Evolutionary conservation across 2,888 invertebrate genomes (phyloP).

Genomic region (Drosophila fulvimacula): DNA sequence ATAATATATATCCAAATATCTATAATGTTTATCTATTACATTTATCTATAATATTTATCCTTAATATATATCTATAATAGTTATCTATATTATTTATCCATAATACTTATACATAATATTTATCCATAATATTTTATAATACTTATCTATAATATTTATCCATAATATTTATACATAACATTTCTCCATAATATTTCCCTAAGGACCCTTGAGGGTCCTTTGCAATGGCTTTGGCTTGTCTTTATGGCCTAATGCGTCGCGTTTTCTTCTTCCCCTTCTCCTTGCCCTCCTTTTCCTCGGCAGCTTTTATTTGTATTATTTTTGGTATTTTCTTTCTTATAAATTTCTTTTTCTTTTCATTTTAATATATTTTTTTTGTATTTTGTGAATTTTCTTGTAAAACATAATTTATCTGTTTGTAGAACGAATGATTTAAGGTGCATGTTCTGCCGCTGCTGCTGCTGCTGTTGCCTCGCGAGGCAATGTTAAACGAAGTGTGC

Average conservation of each 20-base stretch:
- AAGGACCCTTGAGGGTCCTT: background rate
- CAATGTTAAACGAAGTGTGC: conserved; percentile 21
- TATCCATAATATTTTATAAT: too few species aligned
- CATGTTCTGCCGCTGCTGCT: conserved; percentile 30
- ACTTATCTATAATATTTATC: too few species aligned
- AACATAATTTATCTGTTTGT: conserved; percentile 82
- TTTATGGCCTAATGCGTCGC: conserved; percentile 13
- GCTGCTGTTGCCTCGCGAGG: conserved; percentile 4
- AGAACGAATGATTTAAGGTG: conserved; percentile 78
- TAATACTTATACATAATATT: too few species aligned
- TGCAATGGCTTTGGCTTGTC: conserved; percentile 16
- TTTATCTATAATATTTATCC: too few species aligned
- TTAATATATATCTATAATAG: too few species aligned
- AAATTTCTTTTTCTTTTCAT: conserved; percentile 1
- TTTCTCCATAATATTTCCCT: too few species aligned
- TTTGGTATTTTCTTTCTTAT: conserved; percentile 21
- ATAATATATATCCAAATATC: too few species aligned
- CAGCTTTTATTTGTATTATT: conserved; percentile 38
- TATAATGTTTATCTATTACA: too few species aligned
- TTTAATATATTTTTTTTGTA: conserved; percentile 14
- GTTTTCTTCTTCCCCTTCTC: background rate
- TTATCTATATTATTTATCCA: too few species aligned
- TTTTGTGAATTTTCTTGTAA: conserved; percentile 66
- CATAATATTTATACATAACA: too few species aligned
- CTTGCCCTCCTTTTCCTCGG: background rate